phyloP scores from a whole-genome alignment of 1,140 invertebrate species.

The Acyrthosiphon pisum region DNA sequence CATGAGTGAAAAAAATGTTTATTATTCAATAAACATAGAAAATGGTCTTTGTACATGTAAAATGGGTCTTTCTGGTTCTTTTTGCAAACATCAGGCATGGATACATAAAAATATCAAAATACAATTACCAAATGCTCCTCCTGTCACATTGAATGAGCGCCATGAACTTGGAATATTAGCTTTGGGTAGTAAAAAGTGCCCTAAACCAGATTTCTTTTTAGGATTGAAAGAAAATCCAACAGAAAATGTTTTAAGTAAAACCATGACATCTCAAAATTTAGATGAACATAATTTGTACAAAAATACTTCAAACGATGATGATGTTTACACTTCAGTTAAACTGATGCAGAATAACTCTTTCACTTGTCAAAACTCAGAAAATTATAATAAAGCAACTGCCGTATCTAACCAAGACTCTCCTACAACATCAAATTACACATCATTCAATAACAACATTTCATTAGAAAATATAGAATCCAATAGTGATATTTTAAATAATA shows the following conservation, averaged over 20 bases:
- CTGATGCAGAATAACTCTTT: too few species aligned
- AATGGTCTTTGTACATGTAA: not conserved
- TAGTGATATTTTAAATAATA: not conserved
- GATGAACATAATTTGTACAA: not conserved
- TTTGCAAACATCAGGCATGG: conserved; percentile 14
- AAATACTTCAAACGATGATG: not conserved
- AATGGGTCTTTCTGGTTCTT: not conserved
- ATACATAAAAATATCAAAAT: not conserved
- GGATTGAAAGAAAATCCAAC: not conserved
- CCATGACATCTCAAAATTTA: not conserved
- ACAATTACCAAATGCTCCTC: conserved; percentile 19
- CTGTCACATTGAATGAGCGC: not conserved
- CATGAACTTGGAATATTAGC: not conserved
- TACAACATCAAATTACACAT: too few species aligned
- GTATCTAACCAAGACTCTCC: too few species aligned
- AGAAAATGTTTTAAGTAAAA: not conserved
- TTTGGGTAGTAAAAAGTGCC: conserved; percentile 12
- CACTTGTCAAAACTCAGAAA: too few species aligned
- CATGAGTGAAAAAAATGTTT: not conserved
- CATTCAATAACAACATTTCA: too few species aligned
- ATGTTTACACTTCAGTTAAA: not conserved
- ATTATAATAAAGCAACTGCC: too few species aligned
- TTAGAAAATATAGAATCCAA: not conserved
- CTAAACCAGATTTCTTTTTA: conserved; percentile 7
- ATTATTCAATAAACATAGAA: conserved; percentile 21